phyloP scores from a whole-genome alignment of 2,113 vertebrate genomes.

The Piprites chloris region DNA sequence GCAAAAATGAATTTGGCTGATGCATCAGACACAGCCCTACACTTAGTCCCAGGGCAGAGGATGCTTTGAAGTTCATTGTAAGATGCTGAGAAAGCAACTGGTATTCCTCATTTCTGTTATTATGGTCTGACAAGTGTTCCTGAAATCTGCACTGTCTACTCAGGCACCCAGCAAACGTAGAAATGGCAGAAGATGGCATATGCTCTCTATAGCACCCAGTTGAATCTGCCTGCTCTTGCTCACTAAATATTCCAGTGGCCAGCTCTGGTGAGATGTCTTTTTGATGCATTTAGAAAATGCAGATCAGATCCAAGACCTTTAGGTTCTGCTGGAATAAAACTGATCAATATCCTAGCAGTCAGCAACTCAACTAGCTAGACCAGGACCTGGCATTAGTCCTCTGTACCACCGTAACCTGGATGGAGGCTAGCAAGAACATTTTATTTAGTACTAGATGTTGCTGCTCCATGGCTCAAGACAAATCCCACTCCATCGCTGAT shows the following conservation, averaged over 20 bases:
- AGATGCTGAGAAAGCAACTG: not conserved
- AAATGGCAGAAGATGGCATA: not conserved
- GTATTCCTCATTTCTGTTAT: not conserved
- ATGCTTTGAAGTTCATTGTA: not conserved
- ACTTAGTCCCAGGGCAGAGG: rapidly evolving
- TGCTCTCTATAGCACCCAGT: not conserved
- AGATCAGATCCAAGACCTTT: not conserved
- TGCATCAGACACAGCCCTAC: not conserved
- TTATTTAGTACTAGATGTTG: not conserved
- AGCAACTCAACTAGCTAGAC: not conserved
- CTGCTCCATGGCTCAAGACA: not conserved
- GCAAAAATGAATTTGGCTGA: not conserved
- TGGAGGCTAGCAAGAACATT: not conserved
- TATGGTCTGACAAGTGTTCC: not conserved
- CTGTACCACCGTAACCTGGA: not conserved
- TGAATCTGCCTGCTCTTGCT: not conserved
- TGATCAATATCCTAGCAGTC: not conserved
- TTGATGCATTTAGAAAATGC: not conserved
- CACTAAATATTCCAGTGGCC: not conserved
- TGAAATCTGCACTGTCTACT: not conserved
- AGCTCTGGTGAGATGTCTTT: not conserved
- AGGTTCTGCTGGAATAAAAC: not conserved
- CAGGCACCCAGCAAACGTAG: not conserved
- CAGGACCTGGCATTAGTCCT: rapidly evolving
- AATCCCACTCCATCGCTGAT: not conserved